Evolutionary conservation across 2,797 vertebrate species (phyloP), one percentile per base, ranked within the genome.

Genomic region (Labeo calbasu): DNA sequence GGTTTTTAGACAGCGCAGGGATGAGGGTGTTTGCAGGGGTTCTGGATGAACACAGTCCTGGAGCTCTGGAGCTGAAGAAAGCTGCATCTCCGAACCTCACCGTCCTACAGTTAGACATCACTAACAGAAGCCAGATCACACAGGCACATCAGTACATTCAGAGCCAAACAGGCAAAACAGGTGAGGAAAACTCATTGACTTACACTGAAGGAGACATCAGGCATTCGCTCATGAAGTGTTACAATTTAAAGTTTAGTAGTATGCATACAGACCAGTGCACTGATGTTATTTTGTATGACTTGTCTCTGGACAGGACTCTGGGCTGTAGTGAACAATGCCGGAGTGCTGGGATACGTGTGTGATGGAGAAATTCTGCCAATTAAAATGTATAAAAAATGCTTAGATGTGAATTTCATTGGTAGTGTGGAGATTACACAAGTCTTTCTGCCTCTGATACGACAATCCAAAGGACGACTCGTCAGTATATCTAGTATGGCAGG

Each of bases 251-350:
- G 70, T 28, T 51, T 19, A 72, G 15, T 23, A 9, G 57, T 15
- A 46, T 72, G 9, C 25, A 28, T 19, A 21, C 9, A 21, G 2
- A 55, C 11, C 23, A 48, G 43, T 48, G 12, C 6, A 4, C 23
- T 43, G 17, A 10, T 75, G 12, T 71, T 25, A 23, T 61, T 28
- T 50, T 66, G 14, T 55, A 11, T 46, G 21, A 23, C 2, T 51
- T n/a, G 1, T 65, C 13, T 36, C n/a, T 76, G 57, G 79, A 77
- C 89, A 98, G 97, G 96, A 9, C 90, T 98, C n/a, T 98, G 97
- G 97, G 97, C 94, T 32, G 4, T 98, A 0, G 93, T 97, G 88
- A 97, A 97, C 89, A 98, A 98, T 0, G 97, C 97, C 0, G 97
- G 97, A 0, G 4, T 97, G 83, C 84, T 97, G 7, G 89, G 89